These are phyloP conservation scores for Drosophila borborema DNA, from an alignment of 2,888 invertebrate species.

Conservation along the genomic window DNA sequence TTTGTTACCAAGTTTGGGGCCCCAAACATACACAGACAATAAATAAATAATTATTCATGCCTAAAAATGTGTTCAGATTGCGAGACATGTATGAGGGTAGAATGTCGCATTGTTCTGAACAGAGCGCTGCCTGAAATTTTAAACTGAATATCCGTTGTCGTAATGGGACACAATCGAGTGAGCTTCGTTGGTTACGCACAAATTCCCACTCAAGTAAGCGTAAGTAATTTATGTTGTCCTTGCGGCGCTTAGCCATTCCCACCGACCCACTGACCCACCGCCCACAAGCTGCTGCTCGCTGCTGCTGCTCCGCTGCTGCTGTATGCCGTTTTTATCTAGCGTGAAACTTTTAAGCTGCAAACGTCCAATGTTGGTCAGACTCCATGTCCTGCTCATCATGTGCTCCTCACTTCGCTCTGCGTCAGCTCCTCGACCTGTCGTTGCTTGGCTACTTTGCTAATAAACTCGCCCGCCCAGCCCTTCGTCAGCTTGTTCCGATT, in stretches of 20 bases:
- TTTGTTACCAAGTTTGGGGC: conserved; percentile 43
- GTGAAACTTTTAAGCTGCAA: conserved; percentile 73
- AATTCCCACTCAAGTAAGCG: conserved; percentile 82
- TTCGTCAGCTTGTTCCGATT: conserved; percentile 24
- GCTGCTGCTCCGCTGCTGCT: neutral
- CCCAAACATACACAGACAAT: conserved; percentile 8
- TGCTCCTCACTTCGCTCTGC: conserved; percentile 14
- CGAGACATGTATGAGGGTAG: neutral
- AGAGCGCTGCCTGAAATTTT: conserved; percentile 68
- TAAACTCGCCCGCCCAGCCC: conserved; percentile 61
- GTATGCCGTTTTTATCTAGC: conserved; percentile 68
- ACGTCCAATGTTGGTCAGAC: conserved; percentile 59
- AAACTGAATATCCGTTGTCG: conserved; percentile 78
- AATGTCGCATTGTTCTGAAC: conserved; percentile 47
- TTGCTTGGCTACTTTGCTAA: conserved; percentile 76
- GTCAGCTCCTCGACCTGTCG: conserved; percentile 12
- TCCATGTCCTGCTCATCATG: conserved; percentile 53
- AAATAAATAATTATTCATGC: conserved; percentile 81
- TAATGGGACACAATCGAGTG: conserved; percentile 80
- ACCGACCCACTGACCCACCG: neutral
- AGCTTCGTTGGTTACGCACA: conserved; percentile 82
- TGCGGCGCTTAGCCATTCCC: conserved; percentile 63
- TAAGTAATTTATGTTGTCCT: conserved; percentile 83
- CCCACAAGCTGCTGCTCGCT: conserved; percentile 21
- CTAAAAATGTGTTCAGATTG: conserved; percentile 63